Evolutionary conservation across 1,140 invertebrate species (phyloP).

Genomic region (Drosophila lini): DNA sequence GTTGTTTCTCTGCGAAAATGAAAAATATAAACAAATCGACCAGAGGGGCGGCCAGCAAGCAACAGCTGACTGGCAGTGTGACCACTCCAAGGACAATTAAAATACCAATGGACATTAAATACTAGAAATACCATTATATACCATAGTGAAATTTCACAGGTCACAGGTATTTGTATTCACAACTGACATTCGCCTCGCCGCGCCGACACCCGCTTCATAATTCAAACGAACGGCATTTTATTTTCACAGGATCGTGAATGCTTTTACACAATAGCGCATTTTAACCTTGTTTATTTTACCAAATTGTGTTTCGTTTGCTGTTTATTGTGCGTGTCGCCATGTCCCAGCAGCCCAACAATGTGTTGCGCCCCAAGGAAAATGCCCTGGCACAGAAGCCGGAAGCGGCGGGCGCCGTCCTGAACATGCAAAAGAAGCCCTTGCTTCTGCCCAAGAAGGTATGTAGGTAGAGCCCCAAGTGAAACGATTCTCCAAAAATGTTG

Average conservation of each 20-base stretch:
- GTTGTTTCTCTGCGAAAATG: too few relatives aligned
- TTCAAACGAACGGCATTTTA: constrained; percentile 79
- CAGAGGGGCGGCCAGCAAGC: too few relatives aligned
- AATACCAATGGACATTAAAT: background rate
- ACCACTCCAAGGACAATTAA: background rate
- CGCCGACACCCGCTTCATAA: constrained; percentile 56
- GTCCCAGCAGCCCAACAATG: constrained; percentile 57
- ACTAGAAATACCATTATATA: background rate
- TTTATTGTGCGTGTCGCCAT: constrained; percentile 44
- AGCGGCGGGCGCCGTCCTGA: constrained; percentile 5
- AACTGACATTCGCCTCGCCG: constrained; percentile 28
- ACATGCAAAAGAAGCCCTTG: constrained; percentile 61
- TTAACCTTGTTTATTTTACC: constrained; percentile 13
- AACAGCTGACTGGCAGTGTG: constrained; percentile 11
- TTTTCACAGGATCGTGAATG: constrained; percentile 48
- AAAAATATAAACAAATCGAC: too few relatives aligned
- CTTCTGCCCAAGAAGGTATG: constrained; percentile 57
- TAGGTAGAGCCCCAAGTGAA: too few relatives aligned
- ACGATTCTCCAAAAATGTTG: background rate
- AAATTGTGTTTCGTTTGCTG: constrained; percentile 13
- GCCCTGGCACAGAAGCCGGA: constrained; percentile 31
- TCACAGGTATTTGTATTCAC: constrained; percentile 3
- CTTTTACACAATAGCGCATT: constrained; percentile 19
- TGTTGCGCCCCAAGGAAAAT: constrained; percentile 66
- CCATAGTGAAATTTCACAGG: background rate